These are phyloP conservation scores for Chironomus tepperi DNA, from an alignment of 1,140 invertebrate species.

Conservation along the genomic window DNA sequence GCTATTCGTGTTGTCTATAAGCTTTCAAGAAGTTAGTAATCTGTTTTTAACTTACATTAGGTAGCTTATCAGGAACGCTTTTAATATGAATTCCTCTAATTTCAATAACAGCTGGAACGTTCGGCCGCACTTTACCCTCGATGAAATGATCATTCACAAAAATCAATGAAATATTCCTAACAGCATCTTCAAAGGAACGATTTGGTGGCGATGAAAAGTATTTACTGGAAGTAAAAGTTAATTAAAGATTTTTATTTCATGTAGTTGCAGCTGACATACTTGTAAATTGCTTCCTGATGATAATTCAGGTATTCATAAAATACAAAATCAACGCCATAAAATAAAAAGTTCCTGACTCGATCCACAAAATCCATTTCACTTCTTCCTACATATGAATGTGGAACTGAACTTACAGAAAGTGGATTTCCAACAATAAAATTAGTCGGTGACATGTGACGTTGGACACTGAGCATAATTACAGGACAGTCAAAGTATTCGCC, in stretches of 20 bases:
- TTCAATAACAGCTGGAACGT: conserved; percentile 39
- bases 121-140: conserved; percentile 35
- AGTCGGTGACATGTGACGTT: conserved; percentile 25
- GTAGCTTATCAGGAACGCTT: conserved; percentile 34
- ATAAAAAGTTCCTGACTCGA: conserved; percentile 23
- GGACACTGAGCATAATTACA: conserved; percentile 31
- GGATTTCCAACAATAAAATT: conserved; percentile 32
- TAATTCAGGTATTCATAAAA: conserved; percentile 25
- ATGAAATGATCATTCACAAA: conserved; percentile 35
- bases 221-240: background rate
- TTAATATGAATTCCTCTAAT: conserved; percentile 41
- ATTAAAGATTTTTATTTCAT: no score
- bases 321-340: background rate
- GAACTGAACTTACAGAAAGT: conserved; percentile 31
- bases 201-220: conserved; percentile 30
- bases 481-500: conserved; percentile 33
- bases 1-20: no score
- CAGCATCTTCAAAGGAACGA: conserved; percentile 31
- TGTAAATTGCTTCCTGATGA: background rate
- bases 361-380: conserved; percentile 21
- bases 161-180: conserved; percentile 31
- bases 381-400: background rate
- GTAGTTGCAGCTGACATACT: background rate
- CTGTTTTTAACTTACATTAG: conserved; percentile 29
- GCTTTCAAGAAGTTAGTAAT: no score